Evolutionary conservation across 30 jellyfish, hydroid and myxozoan species (phyloP).

Genomic region (Haliclystus octoradiatus): DNA sequence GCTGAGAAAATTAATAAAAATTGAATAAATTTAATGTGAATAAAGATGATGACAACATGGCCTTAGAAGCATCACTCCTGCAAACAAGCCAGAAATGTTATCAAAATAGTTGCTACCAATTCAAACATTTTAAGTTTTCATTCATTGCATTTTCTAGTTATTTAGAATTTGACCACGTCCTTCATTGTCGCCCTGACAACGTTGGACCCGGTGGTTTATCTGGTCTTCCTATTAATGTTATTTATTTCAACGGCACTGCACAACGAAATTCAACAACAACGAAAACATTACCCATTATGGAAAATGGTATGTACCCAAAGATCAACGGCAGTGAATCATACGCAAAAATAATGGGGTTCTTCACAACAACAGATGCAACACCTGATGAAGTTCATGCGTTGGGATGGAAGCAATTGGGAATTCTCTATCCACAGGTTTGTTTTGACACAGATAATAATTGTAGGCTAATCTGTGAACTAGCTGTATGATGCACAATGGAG

Average conservation of each 20-base stretch:
- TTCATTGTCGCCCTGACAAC: conserved; percentile 84
- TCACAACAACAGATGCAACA: conserved; percentile 61
- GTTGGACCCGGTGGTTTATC: conserved; percentile 80
- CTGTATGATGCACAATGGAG: no score
- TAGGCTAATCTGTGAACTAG: no score
- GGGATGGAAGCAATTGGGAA: conserved; percentile 66
- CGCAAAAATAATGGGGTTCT: conserved; percentile 64
- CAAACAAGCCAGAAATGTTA: no score
- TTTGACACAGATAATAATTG: no score
- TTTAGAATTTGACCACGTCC: conserved; percentile 60
- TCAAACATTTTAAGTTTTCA: no score
- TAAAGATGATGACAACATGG: no score
- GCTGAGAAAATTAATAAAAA: no score
- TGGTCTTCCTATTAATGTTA: conserved; percentile 64
- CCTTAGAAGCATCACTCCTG: not conserved
- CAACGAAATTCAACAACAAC: conserved; percentile 19
- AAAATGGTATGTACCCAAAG: conserved; percentile 9
- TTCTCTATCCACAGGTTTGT: conserved; percentile 81
- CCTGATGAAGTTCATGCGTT: conserved; percentile 57
- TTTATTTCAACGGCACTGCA: conserved; percentile 44
- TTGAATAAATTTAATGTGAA: no score
- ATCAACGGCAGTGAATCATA: conserved; percentile 74
- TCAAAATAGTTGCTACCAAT: no score
- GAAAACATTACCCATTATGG: conserved; percentile 40
- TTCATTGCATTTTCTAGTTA: conserved; percentile 27